These are phyloP conservation scores for Xylocopa sonorina DNA, from an alignment of 1,140 invertebrate genomes.

Conservation along the genomic window DNA sequence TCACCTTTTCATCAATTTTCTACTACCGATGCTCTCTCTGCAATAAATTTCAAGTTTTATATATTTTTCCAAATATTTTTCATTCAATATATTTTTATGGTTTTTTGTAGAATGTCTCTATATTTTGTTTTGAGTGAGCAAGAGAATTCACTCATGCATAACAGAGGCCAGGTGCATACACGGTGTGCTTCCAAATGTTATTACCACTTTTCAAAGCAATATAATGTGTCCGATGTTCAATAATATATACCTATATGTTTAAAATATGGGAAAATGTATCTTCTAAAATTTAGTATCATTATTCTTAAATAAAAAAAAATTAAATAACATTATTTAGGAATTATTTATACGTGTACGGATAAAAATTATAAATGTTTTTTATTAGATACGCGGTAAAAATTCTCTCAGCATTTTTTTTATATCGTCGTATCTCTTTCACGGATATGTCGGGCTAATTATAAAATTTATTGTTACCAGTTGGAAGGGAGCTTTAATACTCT, in stretches of 20 bases:
- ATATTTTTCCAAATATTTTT: not conserved
- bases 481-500: constrained; percentile 69
- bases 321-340: not conserved
- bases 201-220: not conserved
- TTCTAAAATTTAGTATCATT: not conserved
- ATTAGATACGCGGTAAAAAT: not conserved
- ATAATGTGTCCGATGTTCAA: not conserved
- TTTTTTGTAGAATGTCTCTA: constrained; percentile 5
- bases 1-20: not conserved
- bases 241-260: not conserved
- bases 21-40: not conserved
- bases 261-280: too few relatives aligned
- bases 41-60: not conserved
- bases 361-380: not conserved
- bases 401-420: not conserved
- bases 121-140: constrained; percentile 11
- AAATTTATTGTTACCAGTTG: constrained; percentile 11
- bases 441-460: constrained; percentile 2
- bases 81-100: constrained; percentile 20
- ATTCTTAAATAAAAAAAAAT: not conserved
- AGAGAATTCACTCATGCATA: constrained; percentile 72
- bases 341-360: not conserved
- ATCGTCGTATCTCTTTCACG: not conserved
- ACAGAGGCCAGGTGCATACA: constrained; percentile 74
- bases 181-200: constrained; percentile 30